Evolutionary conservation across 2,797 vertebrate species (phyloP).

Genomic region (Telmatherina bonti): DNA sequence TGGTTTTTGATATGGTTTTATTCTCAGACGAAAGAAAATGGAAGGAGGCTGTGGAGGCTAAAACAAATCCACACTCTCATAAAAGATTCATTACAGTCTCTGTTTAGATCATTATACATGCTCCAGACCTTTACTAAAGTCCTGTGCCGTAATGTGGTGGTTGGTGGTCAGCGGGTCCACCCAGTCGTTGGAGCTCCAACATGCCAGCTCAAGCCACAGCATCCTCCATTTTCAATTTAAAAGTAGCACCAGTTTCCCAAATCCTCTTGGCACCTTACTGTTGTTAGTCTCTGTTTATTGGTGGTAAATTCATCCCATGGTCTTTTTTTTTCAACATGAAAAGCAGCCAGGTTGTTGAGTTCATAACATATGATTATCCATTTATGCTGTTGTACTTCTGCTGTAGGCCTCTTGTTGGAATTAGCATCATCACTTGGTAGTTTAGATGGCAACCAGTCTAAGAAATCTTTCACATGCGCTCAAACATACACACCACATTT

Average conservation of each 20-base stretch:
- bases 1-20: constrained; percentile 27
- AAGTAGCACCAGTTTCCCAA: constrained; percentile 69
- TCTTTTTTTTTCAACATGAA: constrained; percentile 19
- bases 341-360: constrained; percentile 23
- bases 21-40: constrained; percentile 28
- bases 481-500: background rate
- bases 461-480: background rate
- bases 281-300: constrained; percentile 51
- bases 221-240: constrained; percentile 61
- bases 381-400: constrained; percentile 29
- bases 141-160: constrained; percentile 56
- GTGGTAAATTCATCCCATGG: constrained; percentile 46
- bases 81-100: constrained; percentile 57
- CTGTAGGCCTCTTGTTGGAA: constrained; percentile 27
- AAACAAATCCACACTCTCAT: constrained; percentile 55
- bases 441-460: constrained; percentile 4
- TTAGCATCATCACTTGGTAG: constrained; percentile 20
- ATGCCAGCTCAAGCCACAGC: constrained; percentile 66
- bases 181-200: constrained; percentile 62
- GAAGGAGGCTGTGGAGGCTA: constrained; percentile 32
- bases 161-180: constrained; percentile 76
- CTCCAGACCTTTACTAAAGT: constrained; percentile 46
- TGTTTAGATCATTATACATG: constrained; percentile 57
- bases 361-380: constrained; percentile 51
- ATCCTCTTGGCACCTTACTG: constrained; percentile 67